Percentiles rank a stretch among this genome's conserved stretches.
Evolutionary conservation across 2,113 vertebrate species (phyloP).

Genomic region (Oncorhynchus masou): DNA sequence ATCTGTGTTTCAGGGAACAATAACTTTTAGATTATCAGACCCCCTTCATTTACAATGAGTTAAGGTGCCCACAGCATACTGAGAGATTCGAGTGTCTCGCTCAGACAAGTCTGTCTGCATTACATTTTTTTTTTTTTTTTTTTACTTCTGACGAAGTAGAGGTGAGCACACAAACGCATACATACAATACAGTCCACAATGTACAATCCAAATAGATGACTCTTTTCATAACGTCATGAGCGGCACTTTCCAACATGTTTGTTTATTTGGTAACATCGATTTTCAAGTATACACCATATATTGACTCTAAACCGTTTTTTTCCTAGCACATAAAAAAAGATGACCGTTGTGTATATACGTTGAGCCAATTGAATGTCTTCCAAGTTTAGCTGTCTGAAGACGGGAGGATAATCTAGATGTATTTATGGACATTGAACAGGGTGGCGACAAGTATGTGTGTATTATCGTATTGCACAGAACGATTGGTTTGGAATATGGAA

Average conservation of each 20-base stretch:
- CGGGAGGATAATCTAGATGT: slow-evolving; percentile 1
- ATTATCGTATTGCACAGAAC: slow-evolving; percentile 85
- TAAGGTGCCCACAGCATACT: slow-evolving; percentile 41
- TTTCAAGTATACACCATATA: slow-evolving; percentile 43
- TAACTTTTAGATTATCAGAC: slow-evolving; percentile 39
- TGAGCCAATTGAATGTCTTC: slow-evolving; percentile 46
- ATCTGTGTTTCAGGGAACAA: slow-evolving; percentile 32
- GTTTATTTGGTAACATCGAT: slow-evolving; percentile 62
- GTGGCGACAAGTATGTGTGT: slow-evolving; percentile 45
- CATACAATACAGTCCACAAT: slow-evolving; percentile 35
- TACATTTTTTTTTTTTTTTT: too few relatives aligned
- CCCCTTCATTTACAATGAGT: slow-evolving; percentile 42
- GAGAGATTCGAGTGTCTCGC: slow-evolving; percentile 12
- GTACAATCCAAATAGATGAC: slow-evolving; percentile 38
- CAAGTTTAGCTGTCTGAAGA: slow-evolving; percentile 48
- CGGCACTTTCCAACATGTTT: slow-evolving; percentile 39
- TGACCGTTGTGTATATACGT: slow-evolving; percentile 38
- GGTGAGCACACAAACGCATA: slow-evolving; percentile 32
- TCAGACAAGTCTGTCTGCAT: slow-evolving; percentile 13
- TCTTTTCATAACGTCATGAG: slow-evolving; percentile 34
- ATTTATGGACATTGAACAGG: slow-evolving; percentile 13
- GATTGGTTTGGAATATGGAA: slow-evolving; percentile 75
- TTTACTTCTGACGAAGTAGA: slow-evolving; percentile 44
- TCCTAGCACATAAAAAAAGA: slow-evolving; percentile 33
- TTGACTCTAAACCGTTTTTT: slow-evolving; percentile 26